Conservation (phyloP, 1,140 invertebrate genomes). For the Zaprionus davidi region DNA sequence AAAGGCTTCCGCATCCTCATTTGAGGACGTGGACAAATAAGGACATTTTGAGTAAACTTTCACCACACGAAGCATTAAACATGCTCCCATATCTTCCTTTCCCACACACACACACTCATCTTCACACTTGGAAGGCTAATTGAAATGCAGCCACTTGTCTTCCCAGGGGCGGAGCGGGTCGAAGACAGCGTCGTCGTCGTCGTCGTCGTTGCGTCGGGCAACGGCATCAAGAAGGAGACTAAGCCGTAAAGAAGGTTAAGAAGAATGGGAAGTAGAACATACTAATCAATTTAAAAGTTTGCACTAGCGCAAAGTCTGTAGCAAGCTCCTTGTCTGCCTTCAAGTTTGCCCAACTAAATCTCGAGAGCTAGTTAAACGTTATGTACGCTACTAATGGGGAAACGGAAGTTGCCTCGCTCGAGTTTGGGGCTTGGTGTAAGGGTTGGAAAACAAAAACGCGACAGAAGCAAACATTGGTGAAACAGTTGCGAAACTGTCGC, state of each 20-base stretch:
- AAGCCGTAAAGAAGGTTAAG: neutral
- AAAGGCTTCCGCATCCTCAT: neutral
- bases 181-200: neutral
- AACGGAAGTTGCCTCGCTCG: conserved; percentile 60
- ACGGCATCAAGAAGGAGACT: neutral
- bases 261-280: conserved; percentile 31
- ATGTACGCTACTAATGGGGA: conserved; percentile 71
- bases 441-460: neutral
- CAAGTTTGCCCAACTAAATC: conserved; percentile 65
- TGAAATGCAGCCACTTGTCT: conserved; percentile 69
- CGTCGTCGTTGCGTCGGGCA: neutral
- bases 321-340: conserved; percentile 60
- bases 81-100: conserved; percentile 22
- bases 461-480: neutral
- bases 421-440: conserved; percentile 21
- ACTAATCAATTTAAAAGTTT: conserved; percentile 81
- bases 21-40: neutral
- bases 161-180: conserved; percentile 33
- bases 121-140: conserved; percentile 52
- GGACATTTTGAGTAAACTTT: conserved; percentile 8
- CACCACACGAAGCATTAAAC: conserved; percentile 24
- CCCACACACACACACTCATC: conserved; percentile 9
- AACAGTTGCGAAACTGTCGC: neutral
- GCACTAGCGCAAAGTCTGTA: conserved; percentile 58
- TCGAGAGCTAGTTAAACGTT: conserved; percentile 57